A percentile compares a stretch with the other conserved stretches of the same genome.
Evolutionary conservation across 2,113 vertebrate species (phyloP).

Genomic region (Numenius arquata): DNA sequence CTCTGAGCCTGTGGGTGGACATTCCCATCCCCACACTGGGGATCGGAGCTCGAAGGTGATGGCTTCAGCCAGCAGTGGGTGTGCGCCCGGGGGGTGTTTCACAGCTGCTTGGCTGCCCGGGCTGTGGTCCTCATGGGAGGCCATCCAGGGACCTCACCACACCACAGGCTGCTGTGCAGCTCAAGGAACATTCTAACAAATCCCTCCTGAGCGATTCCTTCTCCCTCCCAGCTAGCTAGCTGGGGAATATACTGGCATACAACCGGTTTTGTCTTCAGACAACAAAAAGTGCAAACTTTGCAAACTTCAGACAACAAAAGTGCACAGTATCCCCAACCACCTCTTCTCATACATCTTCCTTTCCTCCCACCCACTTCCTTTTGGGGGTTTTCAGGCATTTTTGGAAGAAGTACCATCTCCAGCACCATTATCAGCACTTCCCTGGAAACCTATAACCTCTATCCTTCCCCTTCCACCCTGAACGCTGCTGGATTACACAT

Average conservation of each 20-base stretch:
- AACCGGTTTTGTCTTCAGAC: background rate
- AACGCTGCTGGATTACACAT: accelerated
- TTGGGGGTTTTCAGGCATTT: background rate
- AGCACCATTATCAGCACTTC: background rate
- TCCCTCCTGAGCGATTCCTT: background rate
- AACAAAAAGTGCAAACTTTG: background rate
- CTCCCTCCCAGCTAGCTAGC: background rate
- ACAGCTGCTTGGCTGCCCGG: background rate
- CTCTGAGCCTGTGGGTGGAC: background rate
- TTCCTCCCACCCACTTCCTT: background rate
- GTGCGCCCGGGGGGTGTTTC: background rate
- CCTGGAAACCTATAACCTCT: background rate
- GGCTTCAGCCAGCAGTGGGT: accelerated
- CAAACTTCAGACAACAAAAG: no score
- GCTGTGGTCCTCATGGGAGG: background rate
- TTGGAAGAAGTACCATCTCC: background rate
- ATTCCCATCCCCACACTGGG: background rate
- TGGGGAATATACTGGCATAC: background rate
- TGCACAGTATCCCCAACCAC: background rate
- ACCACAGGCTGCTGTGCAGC: background rate
- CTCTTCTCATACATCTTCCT: background rate
- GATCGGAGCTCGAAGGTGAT: accelerated
- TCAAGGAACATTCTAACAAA: background rate
- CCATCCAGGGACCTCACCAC: background rate
- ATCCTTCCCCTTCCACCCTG: background rate